These are phyloP conservation scores for Pelecanoides urinatrix DNA, from an alignment of 2,113 vertebrate species.

Conservation along the genomic window DNA sequence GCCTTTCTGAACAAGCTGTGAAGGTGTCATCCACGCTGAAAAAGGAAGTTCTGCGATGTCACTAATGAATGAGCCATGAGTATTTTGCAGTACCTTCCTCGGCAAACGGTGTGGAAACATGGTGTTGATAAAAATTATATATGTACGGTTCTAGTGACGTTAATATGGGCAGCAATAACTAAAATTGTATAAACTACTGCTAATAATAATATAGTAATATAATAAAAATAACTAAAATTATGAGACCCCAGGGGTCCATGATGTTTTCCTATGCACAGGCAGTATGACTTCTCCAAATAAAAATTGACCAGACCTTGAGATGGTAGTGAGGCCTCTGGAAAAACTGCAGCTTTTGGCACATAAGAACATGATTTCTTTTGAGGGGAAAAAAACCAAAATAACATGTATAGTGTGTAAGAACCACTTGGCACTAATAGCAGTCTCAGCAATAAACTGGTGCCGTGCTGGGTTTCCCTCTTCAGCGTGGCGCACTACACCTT, in stretches of 20 bases:
- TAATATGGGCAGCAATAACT: not conserved
- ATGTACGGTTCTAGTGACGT: not conserved
- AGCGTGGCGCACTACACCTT: not conserved
- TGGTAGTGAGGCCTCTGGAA: not conserved
- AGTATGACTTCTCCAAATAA: not conserved
- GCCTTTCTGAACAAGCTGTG: not conserved
- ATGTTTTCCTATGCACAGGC: not conserved
- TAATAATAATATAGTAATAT: not conserved
- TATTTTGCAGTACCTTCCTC: not conserved
- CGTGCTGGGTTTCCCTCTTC: not conserved
- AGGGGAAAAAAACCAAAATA: not conserved
- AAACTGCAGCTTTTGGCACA: not conserved
- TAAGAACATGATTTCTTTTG: not conserved
- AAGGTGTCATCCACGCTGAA: not conserved
- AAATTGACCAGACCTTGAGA: not conserved
- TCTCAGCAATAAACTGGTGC: not conserved
- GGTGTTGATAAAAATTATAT: not conserved
- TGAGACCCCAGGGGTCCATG: not conserved
- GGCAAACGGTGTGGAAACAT: not conserved
- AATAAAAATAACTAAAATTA: not conserved
- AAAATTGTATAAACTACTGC: not conserved
- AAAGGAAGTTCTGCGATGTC: not conserved
- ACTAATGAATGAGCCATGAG: not conserved
- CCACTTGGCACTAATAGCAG: no score
- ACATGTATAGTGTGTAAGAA: not conserved